A percentile compares a stretch with the other conserved stretches of the same genome.
phyloP scores from a whole-genome alignment of 2,797 vertebrate species.

The Phrynocephalus guinanensis region DNA sequence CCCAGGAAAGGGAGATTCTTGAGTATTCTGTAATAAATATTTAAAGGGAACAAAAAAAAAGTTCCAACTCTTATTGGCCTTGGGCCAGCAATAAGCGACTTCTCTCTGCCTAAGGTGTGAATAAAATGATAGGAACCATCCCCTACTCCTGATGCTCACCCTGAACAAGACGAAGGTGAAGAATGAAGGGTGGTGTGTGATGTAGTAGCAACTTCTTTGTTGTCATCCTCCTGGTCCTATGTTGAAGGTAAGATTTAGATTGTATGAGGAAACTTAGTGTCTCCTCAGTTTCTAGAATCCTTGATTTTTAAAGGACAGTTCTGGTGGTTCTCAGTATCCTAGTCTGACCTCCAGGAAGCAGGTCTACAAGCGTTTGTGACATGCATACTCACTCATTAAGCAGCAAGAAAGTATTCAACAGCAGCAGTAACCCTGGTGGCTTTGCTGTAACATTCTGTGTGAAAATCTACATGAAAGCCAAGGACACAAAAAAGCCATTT shows the following conservation, averaged over 20 bases:
- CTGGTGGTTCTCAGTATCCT: not conserved
- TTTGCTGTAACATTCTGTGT: not conserved
- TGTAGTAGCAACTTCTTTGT: not conserved
- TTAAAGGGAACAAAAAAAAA: too few species aligned
- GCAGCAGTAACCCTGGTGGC: not conserved
- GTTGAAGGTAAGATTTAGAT: not conserved
- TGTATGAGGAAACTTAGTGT: not conserved
- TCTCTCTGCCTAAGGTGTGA: too few species aligned
- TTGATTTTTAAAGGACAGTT: not conserved
- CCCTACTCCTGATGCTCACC: not conserved
- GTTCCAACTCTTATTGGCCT: too few species aligned
- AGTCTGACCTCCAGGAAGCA: not conserved
- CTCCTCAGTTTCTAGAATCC: not conserved
- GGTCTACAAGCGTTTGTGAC: not conserved
- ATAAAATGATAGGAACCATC: too few species aligned
- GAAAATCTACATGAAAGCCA: constrained; percentile 11
- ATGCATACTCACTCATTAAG: not conserved
- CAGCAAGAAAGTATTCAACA: not conserved
- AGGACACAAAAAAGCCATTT: not conserved
- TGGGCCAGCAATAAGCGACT: too few species aligned
- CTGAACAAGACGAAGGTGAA: not conserved
- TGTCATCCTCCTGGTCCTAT: not conserved
- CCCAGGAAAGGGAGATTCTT: too few species aligned
- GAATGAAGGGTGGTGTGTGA: not conserved
- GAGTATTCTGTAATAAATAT: too few species aligned